phyloP scores from a whole-genome alignment of 2,797 vertebrate genomes.

The Ambastaia sidthimunki region DNA sequence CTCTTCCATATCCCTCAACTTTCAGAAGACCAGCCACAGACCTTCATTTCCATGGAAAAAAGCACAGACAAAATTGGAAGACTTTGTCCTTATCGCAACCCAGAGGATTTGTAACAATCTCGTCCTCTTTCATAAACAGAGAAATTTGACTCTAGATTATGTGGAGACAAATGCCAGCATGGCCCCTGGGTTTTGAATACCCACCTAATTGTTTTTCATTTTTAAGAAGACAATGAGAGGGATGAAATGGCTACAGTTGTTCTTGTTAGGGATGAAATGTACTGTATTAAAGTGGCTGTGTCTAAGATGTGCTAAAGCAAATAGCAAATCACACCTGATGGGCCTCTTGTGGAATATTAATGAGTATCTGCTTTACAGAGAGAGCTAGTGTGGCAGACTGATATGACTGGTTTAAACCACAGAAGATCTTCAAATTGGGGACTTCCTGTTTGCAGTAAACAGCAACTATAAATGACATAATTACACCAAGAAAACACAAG shows the following conservation, averaged over 20 bases:
- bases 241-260: slow-evolving; percentile 78
- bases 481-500: slow-evolving; percentile 71
- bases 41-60: slow-evolving; percentile 73
- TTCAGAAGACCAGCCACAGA: slow-evolving; percentile 71
- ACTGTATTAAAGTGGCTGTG: slow-evolving; percentile 76
- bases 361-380: slow-evolving; percentile 64
- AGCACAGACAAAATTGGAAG: slow-evolving; percentile 61
- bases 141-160: slow-evolving; percentile 72
- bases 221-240: slow-evolving; percentile 76
- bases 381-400: slow-evolving; percentile 59
- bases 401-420: slow-evolving; percentile 61
- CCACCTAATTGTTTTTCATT: slow-evolving; percentile 82
- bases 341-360: slow-evolving; percentile 73
- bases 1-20: slow-evolving; percentile 78
- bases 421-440: slow-evolving; percentile 60
- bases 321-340: slow-evolving; percentile 72
- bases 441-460: slow-evolving; percentile 78
- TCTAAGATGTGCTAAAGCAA: slow-evolving; percentile 78
- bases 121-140: slow-evolving; percentile 57
- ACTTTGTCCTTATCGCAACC: slow-evolving; percentile 70
- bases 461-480: slow-evolving; percentile 80
- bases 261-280: slow-evolving; percentile 75
- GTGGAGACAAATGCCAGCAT: slow-evolving; percentile 72
- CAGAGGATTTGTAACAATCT: slow-evolving; percentile 68
- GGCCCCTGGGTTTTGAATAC: slow-evolving; percentile 76